Evolutionary conservation across 2,888 invertebrate genomes (phyloP), one percentile per base, ranked within the genome.

Genomic region (Laspeyria flexula): DNA sequence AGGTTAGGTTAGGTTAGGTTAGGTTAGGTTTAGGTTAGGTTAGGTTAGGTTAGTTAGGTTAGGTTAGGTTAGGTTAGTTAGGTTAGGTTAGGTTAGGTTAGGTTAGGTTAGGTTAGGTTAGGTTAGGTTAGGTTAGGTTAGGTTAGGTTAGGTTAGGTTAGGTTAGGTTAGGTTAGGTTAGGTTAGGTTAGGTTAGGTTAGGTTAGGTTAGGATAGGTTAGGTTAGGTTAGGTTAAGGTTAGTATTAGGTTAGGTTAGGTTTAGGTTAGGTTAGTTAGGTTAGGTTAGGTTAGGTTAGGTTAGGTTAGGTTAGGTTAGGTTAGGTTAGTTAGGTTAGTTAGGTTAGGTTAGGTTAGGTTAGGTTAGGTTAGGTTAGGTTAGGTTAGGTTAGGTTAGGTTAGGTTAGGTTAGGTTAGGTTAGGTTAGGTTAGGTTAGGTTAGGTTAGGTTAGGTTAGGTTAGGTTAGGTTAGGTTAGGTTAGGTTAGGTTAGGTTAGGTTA

Each of bases 351-450:
- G 46, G 46, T 46, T 43, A 43, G 43, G 43, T 43, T 38, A 48
- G 53, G 47, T 53, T 48, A 48, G 53, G 47, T 53, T 48, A 48
- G 53, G 47, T 53, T 48, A 48, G 53, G 47, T 53, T 48, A 48
- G 53, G 47, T 52, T 46, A 43, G 45, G 41, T 45, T 42, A 46
- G 45, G 42, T 46, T 45, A 46, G 51, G 44, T 50, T 45, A 45
- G 51, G 44, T 51, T 45, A 45, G 51, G 44, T 51, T 45, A 45
- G 50, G 43, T 53, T 48, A 48, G 53, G 47, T 53, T 48, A 48
- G 53, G 47, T 53, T 48, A 48, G 53, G 47, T 53, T 48, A 48
- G 53, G 47, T 53, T 48, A 48, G 53, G 47, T 53, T 48, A 48
- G 53, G 47, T 53, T 48, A 48, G 53, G 47, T 53, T 48, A 47